Percentiles rank a stretch among this genome's conserved stretches.
Evolutionary conservation across 2,113 vertebrate genomes (phyloP).

Genomic region (Ginglymostoma cirratum): DNA sequence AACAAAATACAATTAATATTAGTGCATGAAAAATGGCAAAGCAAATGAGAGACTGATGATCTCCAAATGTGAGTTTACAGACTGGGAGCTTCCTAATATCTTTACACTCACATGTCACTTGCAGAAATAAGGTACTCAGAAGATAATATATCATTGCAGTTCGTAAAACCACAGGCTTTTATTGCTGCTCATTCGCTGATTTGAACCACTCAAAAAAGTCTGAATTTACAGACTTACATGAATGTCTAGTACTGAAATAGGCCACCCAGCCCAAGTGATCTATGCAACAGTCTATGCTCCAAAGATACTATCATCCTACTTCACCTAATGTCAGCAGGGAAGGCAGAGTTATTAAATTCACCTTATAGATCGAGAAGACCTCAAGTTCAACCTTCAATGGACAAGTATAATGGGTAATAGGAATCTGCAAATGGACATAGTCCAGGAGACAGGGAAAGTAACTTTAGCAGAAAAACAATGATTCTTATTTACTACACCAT

Average conservation of each 20-base stretch:
- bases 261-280: background rate
- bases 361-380: background rate
- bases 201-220: background rate
- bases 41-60: background rate
- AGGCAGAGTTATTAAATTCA: background rate
- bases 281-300: too few species aligned
- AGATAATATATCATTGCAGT: background rate
- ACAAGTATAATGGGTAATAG: background rate
- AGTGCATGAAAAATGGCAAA: background rate
- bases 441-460: background rate
- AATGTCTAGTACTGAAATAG: background rate
- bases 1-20: conserved; percentile 41
- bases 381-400: background rate
- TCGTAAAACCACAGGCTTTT: background rate
- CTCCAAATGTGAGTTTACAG: background rate
- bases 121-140: background rate
- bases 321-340: background rate
- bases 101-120: background rate
- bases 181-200: background rate
- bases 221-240: background rate
- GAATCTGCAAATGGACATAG: background rate
- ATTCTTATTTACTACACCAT: background rate
- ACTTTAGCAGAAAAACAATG: background rate
- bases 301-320: background rate
- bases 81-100: background rate